Evolutionary conservation across 2,113 vertebrate genomes (phyloP), one percentile per base, ranked within the genome.

Genomic region (Coreoperca whiteheadi): DNA sequence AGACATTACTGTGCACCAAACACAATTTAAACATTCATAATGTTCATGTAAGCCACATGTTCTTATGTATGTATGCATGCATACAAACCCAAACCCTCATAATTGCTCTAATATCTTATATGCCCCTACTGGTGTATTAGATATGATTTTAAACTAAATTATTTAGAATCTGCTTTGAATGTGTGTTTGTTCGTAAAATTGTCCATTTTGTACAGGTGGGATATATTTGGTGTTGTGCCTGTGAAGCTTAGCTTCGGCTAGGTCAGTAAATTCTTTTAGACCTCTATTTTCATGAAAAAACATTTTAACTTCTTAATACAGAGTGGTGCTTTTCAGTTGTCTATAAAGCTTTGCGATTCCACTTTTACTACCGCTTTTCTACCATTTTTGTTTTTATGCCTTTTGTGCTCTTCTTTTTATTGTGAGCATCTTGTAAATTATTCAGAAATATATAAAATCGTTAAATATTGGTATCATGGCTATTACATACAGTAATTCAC

Each of bases 81-180:
- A 41, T 46, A 74, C 56, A 68, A 1, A 3, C 6, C 25, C 43
- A 69, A 50, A 20, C 32, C 21, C 23, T 20, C 59, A 54, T 48
- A 54, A 69, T 64, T 28, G 51, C 28, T 57, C 23, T 21, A 64
- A 34, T 63, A 69, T 11, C 41, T 48, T 54, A 32, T 23, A 15
- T 34, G 5, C 8, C 34, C 9, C 12, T 25, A 4, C 74, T 51
- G 41, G 21, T 74, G n/a, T 77, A 76, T 80, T 84, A 72, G 74
- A 80, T 53, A 63, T 87, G 59, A 85, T 59, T 53, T 51, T 2
- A 43, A 60, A 34, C 77, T 84, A 28, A 81, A 81, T 81, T 34
- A 86, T 81, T 66, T 67, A 79, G 28, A 54, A 81, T 81, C 81
- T 87, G 74, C 46, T 39, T 48, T 1, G 2, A 67, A 70, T 53